Base-by-base conservation (phyloP, 2,797 vertebrate species). In the Novumbra hubbsi region DNA sequence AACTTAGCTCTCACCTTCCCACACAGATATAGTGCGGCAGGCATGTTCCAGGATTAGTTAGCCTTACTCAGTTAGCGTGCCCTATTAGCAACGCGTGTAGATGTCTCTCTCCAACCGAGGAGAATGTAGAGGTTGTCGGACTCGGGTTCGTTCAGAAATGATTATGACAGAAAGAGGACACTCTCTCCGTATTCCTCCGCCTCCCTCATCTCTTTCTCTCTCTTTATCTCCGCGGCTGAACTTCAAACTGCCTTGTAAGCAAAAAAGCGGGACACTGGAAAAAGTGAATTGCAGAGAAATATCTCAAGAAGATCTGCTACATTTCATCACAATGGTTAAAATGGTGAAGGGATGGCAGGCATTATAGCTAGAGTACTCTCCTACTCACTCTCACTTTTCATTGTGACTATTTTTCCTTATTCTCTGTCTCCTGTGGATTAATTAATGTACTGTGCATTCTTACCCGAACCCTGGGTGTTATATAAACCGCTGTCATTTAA, bases 401-500 rank as follows among this genome's bases (percentile, higher is more conserved):
- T 83, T 85, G 80, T 86, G 75, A 73, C 49, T 66, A 70, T 65
- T 32, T 76, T 4, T 76, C 38, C 75, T 68, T 21, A 79, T 60
- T 34, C 76, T 74, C 75, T 78, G 57, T 50, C 55, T 87, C 81
- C 73, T 16, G 85, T 80, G 83, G 79, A 66, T 88, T 87, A 84
- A 88, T 88, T 85, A 87, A 80, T 74, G n/a, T n/a, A 76, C 38
- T 27, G 74, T 55, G 77, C 28, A 70, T 52, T 77, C 84, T 81
- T 77, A 75, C 83, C 83, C 85, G 83, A 75, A 15, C 80, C 78
- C 77, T 81, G 77, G 11, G 52, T 74, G 81, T 86, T 84, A 84
- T 73, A 45, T 85, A 85, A 86, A 86, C 60, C n/a, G 11, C 72
- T 73, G 76, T 83, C 81, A 77, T 87, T 84, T 84, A 84, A 84